A percentile compares a stretch with the other conserved stretches of the same genome.
These are phyloP conservation scores for Eubucco bourcierii DNA, from an alignment of 2,113 vertebrate species.

Conservation along the genomic window DNA sequence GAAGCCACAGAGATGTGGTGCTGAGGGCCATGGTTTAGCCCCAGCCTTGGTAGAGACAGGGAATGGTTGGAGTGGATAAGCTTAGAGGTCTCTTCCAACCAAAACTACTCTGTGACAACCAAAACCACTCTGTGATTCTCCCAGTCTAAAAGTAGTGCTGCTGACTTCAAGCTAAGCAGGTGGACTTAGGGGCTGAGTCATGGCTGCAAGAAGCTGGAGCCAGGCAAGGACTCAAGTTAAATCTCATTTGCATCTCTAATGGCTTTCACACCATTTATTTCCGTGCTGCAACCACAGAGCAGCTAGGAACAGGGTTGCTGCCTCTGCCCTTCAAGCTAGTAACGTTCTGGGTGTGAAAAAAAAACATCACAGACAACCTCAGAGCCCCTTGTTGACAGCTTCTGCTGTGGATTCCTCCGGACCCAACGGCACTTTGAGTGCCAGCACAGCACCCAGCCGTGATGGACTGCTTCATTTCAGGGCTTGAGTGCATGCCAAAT, in stretches of 20 bases:
- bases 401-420: not conserved
- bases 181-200: not conserved
- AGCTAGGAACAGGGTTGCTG: not conserved
- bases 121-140: too few relatives aligned
- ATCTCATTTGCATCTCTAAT: not conserved
- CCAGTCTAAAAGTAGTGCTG: not conserved
- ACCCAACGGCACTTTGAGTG: accelerated
- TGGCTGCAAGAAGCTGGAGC: not conserved
- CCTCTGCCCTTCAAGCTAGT: not conserved
- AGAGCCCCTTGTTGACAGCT: not conserved
- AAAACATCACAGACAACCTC: not conserved
- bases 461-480: not conserved
- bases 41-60: too few relatives aligned
- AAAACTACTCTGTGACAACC: too few relatives aligned
- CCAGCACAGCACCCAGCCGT: accelerated
- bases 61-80: too few relatives aligned
- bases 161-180: not conserved
- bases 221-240: not conserved
- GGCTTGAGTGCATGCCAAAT: not conserved
- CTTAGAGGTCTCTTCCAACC: too few relatives aligned
- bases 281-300: not conserved
- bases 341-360: not conserved
- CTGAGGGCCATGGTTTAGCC: too few relatives aligned
- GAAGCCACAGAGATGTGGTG: too few relatives aligned
- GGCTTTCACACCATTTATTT: not conserved